phyloP scores from a whole-genome alignment of 2,113 vertebrate species.

The Ahaetulla prasina region DNA sequence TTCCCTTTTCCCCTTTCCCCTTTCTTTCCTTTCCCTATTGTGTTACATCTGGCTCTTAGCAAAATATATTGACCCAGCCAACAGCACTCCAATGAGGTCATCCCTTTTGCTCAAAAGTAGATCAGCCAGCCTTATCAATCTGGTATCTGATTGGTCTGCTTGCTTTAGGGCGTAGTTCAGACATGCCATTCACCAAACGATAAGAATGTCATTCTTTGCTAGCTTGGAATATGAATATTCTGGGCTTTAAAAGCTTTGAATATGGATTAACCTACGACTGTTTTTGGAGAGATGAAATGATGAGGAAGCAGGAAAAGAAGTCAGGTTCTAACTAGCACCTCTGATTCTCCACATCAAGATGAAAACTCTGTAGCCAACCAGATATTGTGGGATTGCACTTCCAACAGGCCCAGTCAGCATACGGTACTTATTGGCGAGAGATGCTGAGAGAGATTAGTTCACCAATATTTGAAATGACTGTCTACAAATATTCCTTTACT shows the following conservation, averaged over 20 bases:
- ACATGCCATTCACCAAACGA: neutral
- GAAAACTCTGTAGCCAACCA: neutral
- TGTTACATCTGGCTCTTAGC: neutral
- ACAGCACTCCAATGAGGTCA: neutral
- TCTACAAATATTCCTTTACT: neutral
- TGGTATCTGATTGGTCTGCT: neutral
- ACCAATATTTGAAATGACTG: neutral
- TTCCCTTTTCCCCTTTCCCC: neutral
- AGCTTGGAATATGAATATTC: neutral
- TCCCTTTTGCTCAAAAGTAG: slow-evolving; percentile 1
- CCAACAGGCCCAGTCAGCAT: neutral
- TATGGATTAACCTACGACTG: neutral
- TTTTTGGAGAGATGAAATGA: neutral
- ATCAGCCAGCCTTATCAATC: neutral
- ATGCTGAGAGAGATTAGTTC: neutral
- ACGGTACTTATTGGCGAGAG: neutral
- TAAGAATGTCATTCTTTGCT: neutral
- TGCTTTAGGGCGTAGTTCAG: neutral
- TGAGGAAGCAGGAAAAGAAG: neutral
- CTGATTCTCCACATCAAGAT: neutral
- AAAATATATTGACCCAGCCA: neutral
- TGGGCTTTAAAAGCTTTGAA: neutral
- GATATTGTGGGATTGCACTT: neutral
- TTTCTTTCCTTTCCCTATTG: neutral
- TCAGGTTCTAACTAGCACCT: neutral